phyloP scores from a whole-genome alignment of 2,888 invertebrate species.

The Ophioninae sp. region DNA sequence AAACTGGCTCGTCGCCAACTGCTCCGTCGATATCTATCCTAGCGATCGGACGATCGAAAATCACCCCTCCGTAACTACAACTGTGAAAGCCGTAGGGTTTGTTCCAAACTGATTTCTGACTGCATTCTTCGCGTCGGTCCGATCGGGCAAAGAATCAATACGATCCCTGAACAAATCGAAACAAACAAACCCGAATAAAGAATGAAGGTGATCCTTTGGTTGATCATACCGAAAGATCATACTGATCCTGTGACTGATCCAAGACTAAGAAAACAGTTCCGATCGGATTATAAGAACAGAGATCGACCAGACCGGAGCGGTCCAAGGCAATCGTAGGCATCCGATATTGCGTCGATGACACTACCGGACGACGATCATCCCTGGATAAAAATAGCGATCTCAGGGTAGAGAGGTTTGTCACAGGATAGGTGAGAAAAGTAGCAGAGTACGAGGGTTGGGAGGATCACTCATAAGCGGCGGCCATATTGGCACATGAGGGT shows the following conservation, averaged over 20 bases:
- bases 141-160: no score
- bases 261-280: neutral
- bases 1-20: no score
- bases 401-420: constrained; percentile 1
- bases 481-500: constrained; percentile 76
- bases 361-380: constrained; percentile 24
- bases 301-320: neutral
- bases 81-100: no score
- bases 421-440: constrained; percentile 40
- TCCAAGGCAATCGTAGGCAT: neutral
- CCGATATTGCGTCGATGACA: constrained; percentile 7
- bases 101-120: no score
- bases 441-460: constrained; percentile 74
- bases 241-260: neutral
- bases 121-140: no score
- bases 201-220: neutral
- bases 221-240: neutral
- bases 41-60: no score
- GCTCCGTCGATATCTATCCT: no score
- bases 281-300: neutral
- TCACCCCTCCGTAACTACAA: no score
- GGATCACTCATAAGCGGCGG: constrained; percentile 80
- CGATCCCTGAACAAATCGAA: no score
- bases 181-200: no score
- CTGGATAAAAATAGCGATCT: constrained; percentile 11